Evolutionary conservation across 1,140 invertebrate species (phyloP), one percentile per base, ranked within the genome.

Genomic region (Temnothorax curvispinosus): DNA sequence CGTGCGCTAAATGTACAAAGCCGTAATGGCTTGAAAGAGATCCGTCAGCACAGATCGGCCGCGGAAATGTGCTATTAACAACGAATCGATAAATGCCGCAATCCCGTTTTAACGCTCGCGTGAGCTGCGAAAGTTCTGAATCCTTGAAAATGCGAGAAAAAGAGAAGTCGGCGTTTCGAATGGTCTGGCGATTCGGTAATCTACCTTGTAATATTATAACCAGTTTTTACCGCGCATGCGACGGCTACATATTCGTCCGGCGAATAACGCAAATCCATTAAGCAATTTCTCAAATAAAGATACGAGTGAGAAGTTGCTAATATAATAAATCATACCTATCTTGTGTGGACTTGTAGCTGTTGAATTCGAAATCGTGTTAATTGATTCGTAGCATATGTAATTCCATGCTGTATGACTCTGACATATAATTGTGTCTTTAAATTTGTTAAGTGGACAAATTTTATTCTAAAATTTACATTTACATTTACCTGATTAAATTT

Each of bases 141-240:
- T 89, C 82, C 87, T 89, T 89, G 88, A 89, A 85, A 85, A 41
- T 44, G 75, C 44, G 13, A 58, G 62, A 72, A 71, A 88, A 85
- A 77, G 38, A 32, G 6, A 78, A 47, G 38, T 35, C 47, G 27
- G 13, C 50, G 15, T 62, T 60, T 56, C 32, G 6, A 74, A 13
- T n/a, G 9, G 38, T 27, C 11, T n/a, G 7, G 38, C 11, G 74
- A 78, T 81, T 81, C 77, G 78, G 27, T 81, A 81, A 81, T 81
- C 38, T 56, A 71, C 50, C 52, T n/a, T 8, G 65, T 72, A 56
- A 71, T 65, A 38, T n/a, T 69, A 21, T 8, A 81, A 72, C 13
- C 52, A 41, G 50, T 27, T 44, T 71, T 44, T 72, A 72, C 8
- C 35, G 32, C 13, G 44, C 15, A 38, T 44, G 27, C 67, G 50